These are phyloP conservation scores for Nysson spinosus DNA, from an alignment of 2,888 invertebrate species.

Conservation along the genomic window DNA sequence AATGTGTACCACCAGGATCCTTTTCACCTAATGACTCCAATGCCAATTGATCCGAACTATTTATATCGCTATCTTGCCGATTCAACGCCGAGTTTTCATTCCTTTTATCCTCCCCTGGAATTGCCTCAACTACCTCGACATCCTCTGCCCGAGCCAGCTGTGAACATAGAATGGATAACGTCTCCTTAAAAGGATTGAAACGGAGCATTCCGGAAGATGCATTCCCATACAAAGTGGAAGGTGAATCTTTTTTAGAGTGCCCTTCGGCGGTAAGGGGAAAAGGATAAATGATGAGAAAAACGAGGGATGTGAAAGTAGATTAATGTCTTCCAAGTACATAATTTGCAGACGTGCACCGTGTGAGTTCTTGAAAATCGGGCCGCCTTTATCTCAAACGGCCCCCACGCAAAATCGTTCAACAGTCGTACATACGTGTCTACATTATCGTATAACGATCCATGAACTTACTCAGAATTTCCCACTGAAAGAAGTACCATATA, in stretches of 20 bases:
- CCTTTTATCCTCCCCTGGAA: constrained; percentile 78
- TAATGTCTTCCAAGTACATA: constrained; percentile 40
- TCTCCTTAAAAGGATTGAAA: too few relatives aligned
- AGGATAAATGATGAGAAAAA: constrained; percentile 37
- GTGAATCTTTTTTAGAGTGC: constrained; percentile 17
- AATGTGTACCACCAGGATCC: constrained; percentile 70
- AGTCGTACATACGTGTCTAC: constrained; percentile 17
- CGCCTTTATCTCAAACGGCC: constrained; percentile 24
- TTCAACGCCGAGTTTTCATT: constrained; percentile 79
- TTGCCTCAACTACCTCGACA: constrained; percentile 83
- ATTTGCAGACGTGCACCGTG: constrained; percentile 37
- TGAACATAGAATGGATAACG: constrained; percentile 25
- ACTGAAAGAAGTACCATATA: constrained; percentile 14
- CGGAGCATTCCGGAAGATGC: too few relatives aligned
- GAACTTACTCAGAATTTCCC: constrained; percentile 20
- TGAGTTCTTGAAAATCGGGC: constrained; percentile 20
- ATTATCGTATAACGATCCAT: constrained; percentile 38
- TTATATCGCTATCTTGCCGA: constrained; percentile 82
- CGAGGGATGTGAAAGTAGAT: constrained; percentile 45
- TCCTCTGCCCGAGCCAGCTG: constrained; percentile 78
- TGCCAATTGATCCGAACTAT: constrained; percentile 84
- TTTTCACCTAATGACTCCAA: constrained; percentile 84
- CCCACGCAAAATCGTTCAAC: constrained; percentile 19
- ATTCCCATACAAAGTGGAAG: constrained; percentile 9
- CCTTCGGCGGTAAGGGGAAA: constrained; percentile 4